Evolutionary conservation across 2,888 invertebrate genomes (phyloP), one percentile per base, ranked within the genome.

Genomic region (Erebia palarica): DNA sequence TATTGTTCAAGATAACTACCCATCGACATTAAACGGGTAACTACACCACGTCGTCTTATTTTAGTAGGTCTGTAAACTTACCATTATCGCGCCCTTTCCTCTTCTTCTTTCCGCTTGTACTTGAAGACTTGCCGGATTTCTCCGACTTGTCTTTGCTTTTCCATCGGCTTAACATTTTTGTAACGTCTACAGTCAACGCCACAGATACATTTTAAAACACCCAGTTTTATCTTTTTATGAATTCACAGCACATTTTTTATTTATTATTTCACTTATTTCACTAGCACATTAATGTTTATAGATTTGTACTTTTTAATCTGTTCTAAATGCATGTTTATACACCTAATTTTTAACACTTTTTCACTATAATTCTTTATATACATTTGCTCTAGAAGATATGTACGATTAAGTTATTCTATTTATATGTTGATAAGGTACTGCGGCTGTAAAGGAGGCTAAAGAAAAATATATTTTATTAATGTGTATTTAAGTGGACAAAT

Each of bases 51-150:
- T 36, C 36, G 36, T 36, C 36, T 36, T 36, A 36, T 36, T 7
- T 36, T 36, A 36, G 0, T 47, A 47, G 11, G 47, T 11, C 11
- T 1, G 47, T 47, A 47, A 47, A 58, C 93, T 94, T 92, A 96
- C 96, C 96, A 94, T 96, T 97, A 83, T 97, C 97, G 81, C 97
- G 94, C 80, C 97, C 97, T 90, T 97, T 97, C 79, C 97, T 94
- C 86, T 97, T 97, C 93, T 97, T 97, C 92, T 97, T 97, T 72
- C 96, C 95, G 72, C 95, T 94, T 63, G 94, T 91, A 74, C 83
- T 85, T 10, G 91, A 87, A 57, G 89, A 90, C 81, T 95, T 95
- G 75, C 94, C 91, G 81, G 94, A 94, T 90, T 96, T 96, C 83
- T 96, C 95, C 77, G 95, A 94, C 90, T 97, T 97, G 89, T 97